These are phyloP conservation scores for Euclidia mi DNA, from an alignment of 2,888 invertebrate species.

Conservation along the genomic window DNA sequence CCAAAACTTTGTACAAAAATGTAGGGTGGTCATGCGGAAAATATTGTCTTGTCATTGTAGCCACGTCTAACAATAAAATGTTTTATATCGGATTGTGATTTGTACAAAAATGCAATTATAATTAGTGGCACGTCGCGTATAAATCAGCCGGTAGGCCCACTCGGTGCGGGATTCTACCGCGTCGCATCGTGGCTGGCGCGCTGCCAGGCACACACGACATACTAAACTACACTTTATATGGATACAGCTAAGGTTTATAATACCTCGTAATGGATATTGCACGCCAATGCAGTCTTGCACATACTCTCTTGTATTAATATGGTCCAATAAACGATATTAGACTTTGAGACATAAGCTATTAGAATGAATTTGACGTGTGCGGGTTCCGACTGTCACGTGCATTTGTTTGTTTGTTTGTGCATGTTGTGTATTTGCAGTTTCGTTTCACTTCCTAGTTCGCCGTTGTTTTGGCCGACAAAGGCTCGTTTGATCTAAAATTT, in stretches of 20 bases:
- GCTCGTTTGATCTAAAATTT: constrained; percentile 26
- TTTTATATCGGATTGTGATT: too few relatives aligned
- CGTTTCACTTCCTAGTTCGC: constrained; percentile 42
- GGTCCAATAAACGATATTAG: constrained; percentile 1
- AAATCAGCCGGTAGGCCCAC: constrained; percentile 23
- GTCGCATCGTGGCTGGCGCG: constrained; percentile 27
- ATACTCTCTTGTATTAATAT: constrained; percentile 2
- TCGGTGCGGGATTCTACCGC: constrained; percentile 12
- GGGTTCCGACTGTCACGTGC: constrained; percentile 7
- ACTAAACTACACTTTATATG: constrained; percentile 1
- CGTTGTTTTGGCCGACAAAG: constrained; percentile 38
- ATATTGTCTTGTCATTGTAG: not conserved
- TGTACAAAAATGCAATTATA: constrained; percentile 19
- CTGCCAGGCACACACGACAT: constrained; percentile 18
- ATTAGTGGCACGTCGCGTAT: constrained; percentile 12
- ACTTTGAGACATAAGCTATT: not conserved
- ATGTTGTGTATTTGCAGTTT: constrained; percentile 45
- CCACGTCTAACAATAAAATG: not conserved
- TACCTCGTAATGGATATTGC: not conserved
- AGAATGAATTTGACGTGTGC: not conserved
- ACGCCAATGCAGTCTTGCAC: constrained; percentile 35
- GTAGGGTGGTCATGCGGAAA: not conserved
- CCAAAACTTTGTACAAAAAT: not conserved
- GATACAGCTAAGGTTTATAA: not conserved
- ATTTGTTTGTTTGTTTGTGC: constrained; percentile 38